Conservation (phyloP, 64 coral and sea anemone genomes). For the Pocillopora verrucosa region DNA sequence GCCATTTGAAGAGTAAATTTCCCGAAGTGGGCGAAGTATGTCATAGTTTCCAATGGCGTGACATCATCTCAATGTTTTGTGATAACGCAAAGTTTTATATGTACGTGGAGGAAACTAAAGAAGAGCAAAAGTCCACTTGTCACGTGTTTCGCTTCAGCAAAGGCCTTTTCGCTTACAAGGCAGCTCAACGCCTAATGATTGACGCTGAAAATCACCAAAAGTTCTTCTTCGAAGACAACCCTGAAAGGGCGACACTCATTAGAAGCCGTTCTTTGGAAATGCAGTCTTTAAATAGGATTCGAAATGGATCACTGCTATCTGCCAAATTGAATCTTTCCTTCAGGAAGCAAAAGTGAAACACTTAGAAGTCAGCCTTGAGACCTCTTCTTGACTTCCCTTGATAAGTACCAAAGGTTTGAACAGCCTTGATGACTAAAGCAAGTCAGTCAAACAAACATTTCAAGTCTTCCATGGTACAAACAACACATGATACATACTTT, state of each 20-base stretch:
- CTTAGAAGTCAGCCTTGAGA: neutral
- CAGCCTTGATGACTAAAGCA: no score
- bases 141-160: constrained; percentile 67
- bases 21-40: constrained; percentile 58
- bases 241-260: constrained; percentile 2
- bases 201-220: constrained; percentile 72
- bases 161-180: constrained; percentile 72
- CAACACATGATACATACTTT: no score
- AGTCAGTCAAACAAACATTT: no score
- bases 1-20: constrained; percentile 46
- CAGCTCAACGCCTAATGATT: constrained; percentile 45
- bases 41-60: constrained; percentile 65
- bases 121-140: neutral
- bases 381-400: neutral
- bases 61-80: constrained; percentile 61
- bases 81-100: constrained; percentile 61
- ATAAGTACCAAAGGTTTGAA: neutral
- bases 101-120: constrained; percentile 12
- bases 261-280: constrained; percentile 23
- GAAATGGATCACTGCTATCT: neutral
- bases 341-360: neutral
- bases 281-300: constrained; percentile 13
- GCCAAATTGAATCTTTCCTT: constrained; percentile 2
- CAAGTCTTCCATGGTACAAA: no score
- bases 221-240: constrained; percentile 53